These are phyloP conservation scores for Aeoliscus strigatus DNA, from an alignment of 2,797 vertebrate genomes.

Conservation along the genomic window DNA sequence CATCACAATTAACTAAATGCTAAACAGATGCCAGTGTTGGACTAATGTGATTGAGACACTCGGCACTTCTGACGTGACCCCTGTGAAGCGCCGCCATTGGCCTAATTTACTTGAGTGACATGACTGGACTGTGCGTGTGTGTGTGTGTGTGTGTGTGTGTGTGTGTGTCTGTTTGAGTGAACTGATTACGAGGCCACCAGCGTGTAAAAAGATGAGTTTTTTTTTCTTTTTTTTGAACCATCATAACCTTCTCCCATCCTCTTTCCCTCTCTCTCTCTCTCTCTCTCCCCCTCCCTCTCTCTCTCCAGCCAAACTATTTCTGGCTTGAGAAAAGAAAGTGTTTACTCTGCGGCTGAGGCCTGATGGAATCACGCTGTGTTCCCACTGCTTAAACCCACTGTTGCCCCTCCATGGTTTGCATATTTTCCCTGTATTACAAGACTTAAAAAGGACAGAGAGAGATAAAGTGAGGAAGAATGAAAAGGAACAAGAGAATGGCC, in stretches of 20 bases:
- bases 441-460: constrained; percentile 58
- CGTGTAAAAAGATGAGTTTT: constrained; percentile 30
- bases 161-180: constrained; percentile 24
- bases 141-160: too few species aligned
- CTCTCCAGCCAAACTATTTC: constrained; percentile 76
- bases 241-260: background rate
- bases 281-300: constrained; percentile 46
- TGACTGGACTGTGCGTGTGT: too few species aligned
- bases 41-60: constrained; percentile 92
- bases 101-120: constrained; percentile 73
- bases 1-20: constrained; percentile 97
- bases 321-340: constrained; percentile 80
- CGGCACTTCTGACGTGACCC: constrained; percentile 88
- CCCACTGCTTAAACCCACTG: constrained; percentile 75
- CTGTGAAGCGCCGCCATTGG: constrained; percentile 67
- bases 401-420: constrained; percentile 78
- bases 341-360: constrained; percentile 77
- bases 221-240: constrained; percentile 16
- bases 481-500: constrained; percentile 33
- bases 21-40: constrained; percentile 91
- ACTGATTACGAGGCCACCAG: constrained; percentile 40
- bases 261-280: constrained; percentile 10
- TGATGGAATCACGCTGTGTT: constrained; percentile 75
- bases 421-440: constrained; percentile 76
- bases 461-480: constrained; percentile 39